Evolutionary conservation across 2,113 vertebrate genomes (phyloP).

Genomic region (Brevimyrus niger): DNA sequence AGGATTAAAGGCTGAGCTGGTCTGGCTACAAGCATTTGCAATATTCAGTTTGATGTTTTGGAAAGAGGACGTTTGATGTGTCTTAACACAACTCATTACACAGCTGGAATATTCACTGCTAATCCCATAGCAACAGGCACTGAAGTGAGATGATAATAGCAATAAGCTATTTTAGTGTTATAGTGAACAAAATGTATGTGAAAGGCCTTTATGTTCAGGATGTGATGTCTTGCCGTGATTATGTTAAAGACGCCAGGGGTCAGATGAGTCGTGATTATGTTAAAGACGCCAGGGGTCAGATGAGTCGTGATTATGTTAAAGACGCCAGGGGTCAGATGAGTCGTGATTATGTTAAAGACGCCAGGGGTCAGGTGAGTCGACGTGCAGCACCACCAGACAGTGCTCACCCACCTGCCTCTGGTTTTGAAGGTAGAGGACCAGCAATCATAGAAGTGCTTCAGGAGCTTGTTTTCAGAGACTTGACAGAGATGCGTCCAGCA

Average conservation of each 20-base stretch:
- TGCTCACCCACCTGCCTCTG: background rate
- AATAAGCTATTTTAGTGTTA: slow-evolving; percentile 52
- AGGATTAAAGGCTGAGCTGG: slow-evolving; percentile 28
- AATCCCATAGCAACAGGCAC: slow-evolving; percentile 32
- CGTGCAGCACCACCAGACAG: background rate
- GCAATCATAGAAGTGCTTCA: background rate
- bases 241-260: slow-evolving; percentile 42
- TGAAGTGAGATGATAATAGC: slow-evolving; percentile 49
- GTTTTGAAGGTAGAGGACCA: background rate
- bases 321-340: too few species aligned
- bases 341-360: too few species aligned
- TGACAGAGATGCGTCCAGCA: background rate
- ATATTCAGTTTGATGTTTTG: slow-evolving; percentile 21
- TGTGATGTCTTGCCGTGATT: slow-evolving; percentile 32
- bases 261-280: slow-evolving; percentile 41
- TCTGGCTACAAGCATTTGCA: slow-evolving; percentile 11
- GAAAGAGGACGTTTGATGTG: slow-evolving; percentile 37
- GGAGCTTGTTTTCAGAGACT: background rate
- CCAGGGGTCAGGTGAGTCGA: slow-evolving; percentile 46
- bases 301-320: slow-evolving; percentile 36
- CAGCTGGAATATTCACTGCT: slow-evolving; percentile 48
- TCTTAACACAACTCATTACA: slow-evolving; percentile 32
- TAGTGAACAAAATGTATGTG: slow-evolving; percentile 38
- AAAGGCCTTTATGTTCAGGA: slow-evolving; percentile 40
- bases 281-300: slow-evolving; percentile 44